Evolutionary conservation across 2,797 vertebrate species (phyloP).

Genomic region (Platalea minor): DNA sequence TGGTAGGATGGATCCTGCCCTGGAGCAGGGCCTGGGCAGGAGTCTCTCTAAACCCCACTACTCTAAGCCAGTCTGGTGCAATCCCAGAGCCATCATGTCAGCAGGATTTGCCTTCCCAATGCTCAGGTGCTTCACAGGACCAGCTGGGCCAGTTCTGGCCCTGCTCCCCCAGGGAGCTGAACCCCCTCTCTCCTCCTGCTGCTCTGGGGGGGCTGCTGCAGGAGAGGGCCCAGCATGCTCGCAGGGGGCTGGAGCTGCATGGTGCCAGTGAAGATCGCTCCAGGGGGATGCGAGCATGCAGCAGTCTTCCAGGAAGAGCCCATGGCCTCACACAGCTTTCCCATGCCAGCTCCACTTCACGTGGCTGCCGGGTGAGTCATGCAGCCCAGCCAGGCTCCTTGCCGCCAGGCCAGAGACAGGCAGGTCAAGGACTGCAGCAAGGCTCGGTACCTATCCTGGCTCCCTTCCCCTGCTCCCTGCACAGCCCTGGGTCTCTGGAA

Average conservation of each 20-base stretch:
- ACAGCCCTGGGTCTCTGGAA: not conserved
- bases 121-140: not conserved
- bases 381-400: not conserved
- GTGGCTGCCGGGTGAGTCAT: slow-evolving; percentile 42
- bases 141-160: not conserved
- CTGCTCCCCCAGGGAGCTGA: fast-evolving
- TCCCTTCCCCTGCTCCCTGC: not conserved
- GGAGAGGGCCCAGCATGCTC: not conserved
- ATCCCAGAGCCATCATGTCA: not conserved
- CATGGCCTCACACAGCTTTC: not conserved
- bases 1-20: not conserved
- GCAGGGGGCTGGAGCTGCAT: not conserved
- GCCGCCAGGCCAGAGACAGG: not conserved
- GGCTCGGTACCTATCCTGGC: not conserved
- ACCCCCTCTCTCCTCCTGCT: not conserved
- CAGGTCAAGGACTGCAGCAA: not conserved
- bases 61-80: fast-evolving
- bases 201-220: not conserved
- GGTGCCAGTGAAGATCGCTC: fast-evolving
- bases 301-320: slow-evolving; percentile 44
- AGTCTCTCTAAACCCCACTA: not conserved
- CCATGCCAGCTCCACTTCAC: slow-evolving; percentile 54
- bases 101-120: not conserved
- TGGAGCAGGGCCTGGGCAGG: not conserved
- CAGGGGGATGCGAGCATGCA: not conserved